Conservation (phyloP, 37 sponge, comb jelly and placozoan genomes). For the Amphimedon queenslandica region DNA sequence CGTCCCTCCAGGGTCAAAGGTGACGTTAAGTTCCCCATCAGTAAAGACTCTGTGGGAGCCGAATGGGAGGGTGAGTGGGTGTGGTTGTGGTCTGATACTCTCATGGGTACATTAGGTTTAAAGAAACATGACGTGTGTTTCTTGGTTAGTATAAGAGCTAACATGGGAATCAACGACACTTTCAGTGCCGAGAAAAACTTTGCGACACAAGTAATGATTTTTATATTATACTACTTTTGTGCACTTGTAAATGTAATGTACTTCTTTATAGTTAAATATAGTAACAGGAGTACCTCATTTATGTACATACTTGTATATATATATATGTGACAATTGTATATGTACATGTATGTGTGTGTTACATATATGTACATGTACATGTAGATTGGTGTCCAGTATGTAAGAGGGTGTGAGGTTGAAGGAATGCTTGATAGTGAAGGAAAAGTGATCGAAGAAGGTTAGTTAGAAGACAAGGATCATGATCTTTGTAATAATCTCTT, state of each 20-base stretch:
- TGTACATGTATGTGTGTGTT: too few species aligned
- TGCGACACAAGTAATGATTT: slow-evolving; percentile 57
- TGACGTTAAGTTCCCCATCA: slow-evolving; percentile 80
- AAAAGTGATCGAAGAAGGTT: slow-evolving; percentile 87
- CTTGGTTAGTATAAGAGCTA: slow-evolving; percentile 76
- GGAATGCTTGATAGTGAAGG: slow-evolving; percentile 97
- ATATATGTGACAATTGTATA: too few species aligned
- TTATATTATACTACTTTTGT: too few species aligned
- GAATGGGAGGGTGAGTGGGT: slow-evolving; percentile 84
- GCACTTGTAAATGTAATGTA: too few species aligned
- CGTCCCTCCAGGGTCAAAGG: slow-evolving; percentile 91
- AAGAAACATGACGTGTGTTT: slow-evolving; percentile 96
- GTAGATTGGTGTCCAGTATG: slow-evolving; percentile 57
- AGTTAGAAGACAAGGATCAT: too few species aligned
- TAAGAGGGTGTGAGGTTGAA: slow-evolving; percentile 98
- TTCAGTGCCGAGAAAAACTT: slow-evolving; percentile 59
- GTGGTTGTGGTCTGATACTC: neutral
- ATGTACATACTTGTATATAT: too few species aligned
- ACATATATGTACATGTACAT: too few species aligned
- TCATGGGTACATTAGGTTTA: slow-evolving; percentile 33
- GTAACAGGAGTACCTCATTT: too few species aligned
- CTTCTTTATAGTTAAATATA: too few species aligned
- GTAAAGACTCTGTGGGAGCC: slow-evolving; percentile 47
- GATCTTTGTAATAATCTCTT: neutral
- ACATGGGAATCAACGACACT: slow-evolving; percentile 40